phyloP scores from a whole-genome alignment of 1,140 invertebrate genomes.

The Whitmania pigra region DNA sequence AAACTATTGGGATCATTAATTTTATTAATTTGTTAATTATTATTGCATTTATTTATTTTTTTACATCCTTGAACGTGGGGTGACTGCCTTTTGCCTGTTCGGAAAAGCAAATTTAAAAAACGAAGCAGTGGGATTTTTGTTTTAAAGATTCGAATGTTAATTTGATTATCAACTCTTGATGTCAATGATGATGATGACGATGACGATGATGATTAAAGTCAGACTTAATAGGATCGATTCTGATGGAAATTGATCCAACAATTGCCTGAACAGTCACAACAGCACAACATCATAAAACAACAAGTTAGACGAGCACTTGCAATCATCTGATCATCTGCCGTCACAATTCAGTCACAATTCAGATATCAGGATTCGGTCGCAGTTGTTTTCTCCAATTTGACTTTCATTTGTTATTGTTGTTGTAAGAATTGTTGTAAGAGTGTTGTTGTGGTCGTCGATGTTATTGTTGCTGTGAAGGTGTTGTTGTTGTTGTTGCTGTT shows the following conservation, averaged over 20 bases:
- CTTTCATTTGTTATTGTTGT: neutral
- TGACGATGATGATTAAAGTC: too few species aligned
- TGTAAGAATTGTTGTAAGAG: constrained; percentile 4
- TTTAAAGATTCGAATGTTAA: too few species aligned
- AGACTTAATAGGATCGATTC: neutral
- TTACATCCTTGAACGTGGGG: too few species aligned
- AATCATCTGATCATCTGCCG: neutral
- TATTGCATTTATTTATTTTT: too few species aligned
- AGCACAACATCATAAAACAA: too few species aligned
- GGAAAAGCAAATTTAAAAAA: too few species aligned
- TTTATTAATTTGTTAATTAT: too few species aligned
- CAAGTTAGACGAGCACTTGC: neutral
- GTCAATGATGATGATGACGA: too few species aligned
- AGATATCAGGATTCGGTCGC: neutral
- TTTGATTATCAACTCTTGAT: too few species aligned
- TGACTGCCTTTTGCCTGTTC: too few species aligned
- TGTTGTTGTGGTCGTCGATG: neutral
- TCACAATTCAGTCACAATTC: neutral
- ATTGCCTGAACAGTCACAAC: neutral
- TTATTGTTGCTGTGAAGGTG: neutral
- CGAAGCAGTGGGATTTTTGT: too few species aligned
- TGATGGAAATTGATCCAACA: neutral
- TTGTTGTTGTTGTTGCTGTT: neutral
- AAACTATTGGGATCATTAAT: too few species aligned
- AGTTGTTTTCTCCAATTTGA: neutral